phyloP scores from a whole-genome alignment of 2,888 invertebrate species.

The Sesia bembeciformis region DNA sequence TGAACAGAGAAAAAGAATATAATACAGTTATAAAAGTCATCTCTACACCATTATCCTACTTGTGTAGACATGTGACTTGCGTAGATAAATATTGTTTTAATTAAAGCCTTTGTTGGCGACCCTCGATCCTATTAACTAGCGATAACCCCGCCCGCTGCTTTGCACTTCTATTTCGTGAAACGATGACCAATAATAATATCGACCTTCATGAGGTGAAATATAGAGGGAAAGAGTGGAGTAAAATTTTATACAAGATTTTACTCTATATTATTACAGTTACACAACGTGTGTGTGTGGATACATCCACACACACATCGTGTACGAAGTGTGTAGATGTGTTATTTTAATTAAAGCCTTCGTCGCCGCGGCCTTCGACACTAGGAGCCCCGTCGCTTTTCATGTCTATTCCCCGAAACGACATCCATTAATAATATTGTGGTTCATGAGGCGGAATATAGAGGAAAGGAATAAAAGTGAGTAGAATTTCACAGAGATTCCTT shows the following conservation, averaged over 20 bases:
- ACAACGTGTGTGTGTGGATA: no score
- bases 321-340: neutral
- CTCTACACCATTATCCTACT: no score
- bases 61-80: neutral
- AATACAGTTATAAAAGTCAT: no score
- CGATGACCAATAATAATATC: neutral
- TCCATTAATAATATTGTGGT: neutral
- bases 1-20: no score
- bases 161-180: neutral
- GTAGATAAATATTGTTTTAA: neutral
- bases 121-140: neutral
- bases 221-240: no score
- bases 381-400: neutral
- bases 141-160: neutral
- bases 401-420: neutral
- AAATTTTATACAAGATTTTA: no score
- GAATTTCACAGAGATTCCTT: no score
- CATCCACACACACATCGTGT: no score
- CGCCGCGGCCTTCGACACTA: neutral
- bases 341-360: neutral
- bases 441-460: no score
- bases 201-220: no score
- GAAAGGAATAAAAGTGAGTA: no score
- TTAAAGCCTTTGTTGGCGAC: neutral
- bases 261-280: no score